Base-by-base conservation (phyloP, 2,113 vertebrate genomes). In the Sturnira hondurensis region DNA sequence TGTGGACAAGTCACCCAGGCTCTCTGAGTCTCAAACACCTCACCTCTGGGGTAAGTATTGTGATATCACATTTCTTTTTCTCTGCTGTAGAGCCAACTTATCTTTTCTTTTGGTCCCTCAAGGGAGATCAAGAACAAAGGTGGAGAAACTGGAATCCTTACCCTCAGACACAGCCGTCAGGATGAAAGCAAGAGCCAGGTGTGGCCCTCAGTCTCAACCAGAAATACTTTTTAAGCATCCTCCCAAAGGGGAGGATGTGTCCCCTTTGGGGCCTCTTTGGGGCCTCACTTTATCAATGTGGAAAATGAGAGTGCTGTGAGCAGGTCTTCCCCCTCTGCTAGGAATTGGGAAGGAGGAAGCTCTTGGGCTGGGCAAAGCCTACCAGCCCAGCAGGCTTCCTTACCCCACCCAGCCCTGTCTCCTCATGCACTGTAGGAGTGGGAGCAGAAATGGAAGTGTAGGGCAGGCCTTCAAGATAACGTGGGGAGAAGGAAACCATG, bases 231-330 rank as follows among this genome's bases (percentile, higher is more conserved):
- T 36, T 78, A 82, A 63, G 80, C 56, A 61, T 82, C n/a, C n/a
- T n/a, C n/a, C n/a, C n/a, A 93, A 36, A 85, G 28, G 17, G 7
- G 56, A 90, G 6, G 47, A 26, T 61, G 50, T 43, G 41, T 26
- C 38, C 54, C 54, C 54, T 56, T 56, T 65, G 20, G 36, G 33
- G 84, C 47, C 5, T 65, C 43, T 70, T 50, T 38, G 65, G 91
- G 81, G 54, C 70, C 68, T 97, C 47, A 63, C 24, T 94, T 93
- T 94, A 81, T 93, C 74, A 82, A 24, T 41, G 14, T 94, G 70
- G 41, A 95, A 86, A 95, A 73, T 58, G 19, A 24, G n/a, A 89
- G 68, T 8, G 6, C 28, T 33, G 28, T 89, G 56, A 67, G 19
- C 36, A 86, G 22, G 14, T 61, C 84, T 3, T 7, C 85, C 3